These are phyloP conservation scores for Tenebrio molitor DNA, from an alignment of 1,140 invertebrate genomes.

Conservation along the genomic window DNA sequence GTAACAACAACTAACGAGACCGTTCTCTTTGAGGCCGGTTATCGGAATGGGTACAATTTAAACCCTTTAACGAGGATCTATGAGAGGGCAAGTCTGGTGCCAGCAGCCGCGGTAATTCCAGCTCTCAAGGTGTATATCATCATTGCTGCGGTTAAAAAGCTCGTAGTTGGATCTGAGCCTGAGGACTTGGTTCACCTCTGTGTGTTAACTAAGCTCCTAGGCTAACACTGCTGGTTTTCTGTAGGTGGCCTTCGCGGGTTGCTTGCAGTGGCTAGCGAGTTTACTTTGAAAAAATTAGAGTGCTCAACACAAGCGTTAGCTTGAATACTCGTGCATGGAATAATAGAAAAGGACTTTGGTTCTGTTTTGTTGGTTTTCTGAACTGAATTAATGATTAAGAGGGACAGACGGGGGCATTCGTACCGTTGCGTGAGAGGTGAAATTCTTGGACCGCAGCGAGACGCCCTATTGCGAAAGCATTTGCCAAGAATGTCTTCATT, in stretches of 20 bases:
- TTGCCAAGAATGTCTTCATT: conserved; percentile 85
- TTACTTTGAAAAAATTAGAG: conserved; percentile 89
- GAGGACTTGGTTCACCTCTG: conserved; percentile 59
- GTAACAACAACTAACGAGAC: conserved; percentile 92
- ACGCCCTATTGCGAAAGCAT: conserved; percentile 72
- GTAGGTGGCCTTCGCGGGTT: conserved; percentile 75
- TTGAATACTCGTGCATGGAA: conserved; percentile 81
- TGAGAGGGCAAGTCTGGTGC: conserved; percentile 94
- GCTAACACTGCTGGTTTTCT: conserved; percentile 67
- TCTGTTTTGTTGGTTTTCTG: conserved; percentile 81
- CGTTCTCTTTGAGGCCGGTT: conserved; percentile 82
- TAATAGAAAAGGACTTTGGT: conserved; percentile 87
- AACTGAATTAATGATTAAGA: conserved; percentile 86
- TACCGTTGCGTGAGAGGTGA: conserved; percentile 84
- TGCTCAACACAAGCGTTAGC: conserved; percentile 84
- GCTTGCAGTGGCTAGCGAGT: too few relatives aligned
- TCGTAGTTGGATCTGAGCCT: conserved; percentile 81
- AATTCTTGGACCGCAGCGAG: conserved; percentile 78
- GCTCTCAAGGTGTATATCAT: conserved; percentile 88
- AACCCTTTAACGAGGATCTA: conserved; percentile 89
- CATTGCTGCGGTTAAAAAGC: conserved; percentile 85
- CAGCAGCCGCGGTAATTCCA: conserved; percentile 82
- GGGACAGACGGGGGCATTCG: conserved; percentile 81
- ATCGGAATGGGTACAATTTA: conserved; percentile 93
- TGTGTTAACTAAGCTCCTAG: conserved; percentile 48